A percentile compares a stretch with the other conserved stretches of the same genome.
Evolutionary conservation across 2,888 invertebrate species (phyloP).

Genomic region (Ceraclea dissimilis): DNA sequence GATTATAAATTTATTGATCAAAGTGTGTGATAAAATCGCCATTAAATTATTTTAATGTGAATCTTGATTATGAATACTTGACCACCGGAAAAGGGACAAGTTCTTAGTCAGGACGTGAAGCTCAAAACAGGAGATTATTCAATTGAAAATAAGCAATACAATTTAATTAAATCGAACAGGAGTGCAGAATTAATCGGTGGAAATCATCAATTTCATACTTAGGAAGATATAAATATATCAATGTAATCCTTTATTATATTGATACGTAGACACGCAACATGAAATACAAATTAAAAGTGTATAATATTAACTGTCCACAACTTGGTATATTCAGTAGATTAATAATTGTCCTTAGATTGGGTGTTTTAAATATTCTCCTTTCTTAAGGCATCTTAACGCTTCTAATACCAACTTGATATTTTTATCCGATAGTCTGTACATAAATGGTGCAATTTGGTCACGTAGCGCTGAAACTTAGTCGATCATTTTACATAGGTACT

Average conservation of each 20-base stretch:
- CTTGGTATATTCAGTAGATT: too few species aligned
- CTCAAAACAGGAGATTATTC: conserved; percentile 1
- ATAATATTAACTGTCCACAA: too few species aligned
- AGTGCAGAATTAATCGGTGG: background rate
- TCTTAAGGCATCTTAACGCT: too few species aligned
- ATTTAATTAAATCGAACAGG: background rate
- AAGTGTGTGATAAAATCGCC: background rate
- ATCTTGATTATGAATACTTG: conserved; percentile 1
- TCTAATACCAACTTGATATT: too few species aligned
- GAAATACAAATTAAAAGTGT: too few species aligned
- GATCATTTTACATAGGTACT: too few species aligned
- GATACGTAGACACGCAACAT: too few species aligned
- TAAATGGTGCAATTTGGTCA: too few species aligned
- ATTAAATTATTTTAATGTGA: background rate
- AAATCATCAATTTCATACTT: background rate
- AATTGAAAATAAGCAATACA: background rate
- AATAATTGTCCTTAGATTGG: too few species aligned
- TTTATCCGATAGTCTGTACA: too few species aligned
- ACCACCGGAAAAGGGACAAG: conserved; percentile 5
- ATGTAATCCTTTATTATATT: background rate
- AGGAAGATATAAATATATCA: background rate
- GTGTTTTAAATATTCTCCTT: too few species aligned
- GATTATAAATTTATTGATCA: background rate
- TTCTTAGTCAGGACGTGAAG: background rate
- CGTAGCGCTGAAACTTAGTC: too few species aligned